phyloP scores from a whole-genome alignment of 2,888 invertebrate species.

The Geotrupes spiniger region DNA sequence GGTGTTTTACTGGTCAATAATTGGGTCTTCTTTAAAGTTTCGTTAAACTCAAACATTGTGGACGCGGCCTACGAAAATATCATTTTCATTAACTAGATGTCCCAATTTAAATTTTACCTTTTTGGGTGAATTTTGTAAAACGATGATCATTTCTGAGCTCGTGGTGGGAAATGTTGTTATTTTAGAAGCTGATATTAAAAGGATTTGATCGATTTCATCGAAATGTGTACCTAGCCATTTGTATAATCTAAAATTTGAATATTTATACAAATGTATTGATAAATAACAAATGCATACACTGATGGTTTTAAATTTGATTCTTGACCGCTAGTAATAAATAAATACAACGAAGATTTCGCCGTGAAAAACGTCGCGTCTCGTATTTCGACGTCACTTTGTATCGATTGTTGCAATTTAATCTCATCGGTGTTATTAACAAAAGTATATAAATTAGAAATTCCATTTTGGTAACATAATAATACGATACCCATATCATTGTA shows the following conservation, averaged over 20 bases:
- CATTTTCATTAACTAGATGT: too few relatives aligned
- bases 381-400: slow-evolving; percentile 10
- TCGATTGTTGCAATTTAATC: slow-evolving; percentile 17
- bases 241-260: slow-evolving; percentile 37
- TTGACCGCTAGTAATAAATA: slow-evolving; percentile 31
- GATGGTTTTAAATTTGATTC: slow-evolving; percentile 27
- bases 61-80: slow-evolving; percentile 29
- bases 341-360: slow-evolving; percentile 31
- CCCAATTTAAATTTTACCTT: neutral
- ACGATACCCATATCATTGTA: slow-evolving; percentile 18
- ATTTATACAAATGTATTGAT: neutral
- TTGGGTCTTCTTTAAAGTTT: slow-evolving; percentile 33
- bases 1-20: slow-evolving; percentile 25
- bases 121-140: slow-evolving; percentile 27
- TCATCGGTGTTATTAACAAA: slow-evolving; percentile 14
- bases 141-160: slow-evolving; percentile 35
- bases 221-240: slow-evolving; percentile 40
- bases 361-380: slow-evolving; percentile 37
- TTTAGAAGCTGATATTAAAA: slow-evolving; percentile 22
- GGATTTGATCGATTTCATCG: slow-evolving; percentile 34
- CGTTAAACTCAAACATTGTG: slow-evolving; percentile 32
- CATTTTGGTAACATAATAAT: slow-evolving; percentile 17
- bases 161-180: slow-evolving; percentile 33
- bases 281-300: slow-evolving; percentile 30
- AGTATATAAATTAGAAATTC: slow-evolving; percentile 21